phyloP scores from a whole-genome alignment of 2,797 vertebrate genomes.

The Acanthornis magna region DNA sequence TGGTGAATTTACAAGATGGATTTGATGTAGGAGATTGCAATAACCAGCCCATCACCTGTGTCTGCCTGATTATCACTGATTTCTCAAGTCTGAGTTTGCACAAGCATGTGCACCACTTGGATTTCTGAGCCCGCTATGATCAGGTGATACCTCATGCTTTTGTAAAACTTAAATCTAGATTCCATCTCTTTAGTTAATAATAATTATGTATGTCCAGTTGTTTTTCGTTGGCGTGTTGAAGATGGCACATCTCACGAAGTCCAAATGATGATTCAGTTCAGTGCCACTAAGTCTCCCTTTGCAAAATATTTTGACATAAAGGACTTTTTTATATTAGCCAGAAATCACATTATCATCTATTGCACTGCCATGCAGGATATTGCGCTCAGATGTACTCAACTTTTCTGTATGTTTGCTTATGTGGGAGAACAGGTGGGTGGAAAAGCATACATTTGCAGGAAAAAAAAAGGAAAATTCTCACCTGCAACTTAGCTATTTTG shows the following conservation, averaged over 20 bases:
- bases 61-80: neutral
- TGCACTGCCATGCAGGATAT: neutral
- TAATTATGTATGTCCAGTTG: neutral
- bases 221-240: neutral
- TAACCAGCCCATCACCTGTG: neutral
- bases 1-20: neutral
- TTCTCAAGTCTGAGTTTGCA: neutral
- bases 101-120: accelerated
- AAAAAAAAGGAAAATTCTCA: neutral
- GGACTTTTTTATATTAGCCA: neutral
- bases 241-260: neutral
- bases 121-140: neutral
- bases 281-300: neutral
- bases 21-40: neutral
- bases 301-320: neutral
- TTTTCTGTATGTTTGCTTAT: neutral
- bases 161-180: neutral
- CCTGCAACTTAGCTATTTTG: neutral
- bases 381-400: accelerated
- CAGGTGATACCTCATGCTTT: neutral
- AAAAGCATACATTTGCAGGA: neutral
- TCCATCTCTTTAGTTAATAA: neutral
- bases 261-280: neutral
- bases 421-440: neutral
- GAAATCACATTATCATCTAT: neutral